Evolutionary conservation across 2,113 vertebrate genomes (phyloP), one percentile per base, ranked within the genome.

Genomic region (Sialia sialis): DNA sequence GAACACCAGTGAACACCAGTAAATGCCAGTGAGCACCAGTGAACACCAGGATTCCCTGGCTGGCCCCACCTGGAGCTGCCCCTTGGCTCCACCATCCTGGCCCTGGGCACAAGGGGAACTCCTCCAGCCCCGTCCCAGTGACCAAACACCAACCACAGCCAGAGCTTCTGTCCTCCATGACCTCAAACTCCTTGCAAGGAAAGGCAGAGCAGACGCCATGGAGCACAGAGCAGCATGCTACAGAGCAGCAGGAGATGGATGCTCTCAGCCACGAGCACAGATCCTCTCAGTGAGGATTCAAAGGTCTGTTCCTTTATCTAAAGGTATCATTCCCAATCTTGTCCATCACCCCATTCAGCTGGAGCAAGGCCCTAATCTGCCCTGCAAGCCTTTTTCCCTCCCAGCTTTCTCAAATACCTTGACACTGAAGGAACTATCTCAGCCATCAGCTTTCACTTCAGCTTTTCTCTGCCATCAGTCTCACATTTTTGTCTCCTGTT

Each of bases 201-300:
- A 84, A 4, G 3, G 18, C 46, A 46, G 7, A 6, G 46, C 34
- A 18, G 16, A 41, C n/a, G 39, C 23, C 11, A 6, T 1, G 2
- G 0, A 29, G 14, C 4, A 46, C 54, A 7, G 10, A 9, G 2
- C 0, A 3, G 0, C 2, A 4, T 41, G 54, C 2, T n/a, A 18
- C 0, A 29, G 51, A 66, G 25, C 2, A 4, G 51, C 38, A 56
- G 14, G 25, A 60, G 70, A 56, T 4, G 14, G 30, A 22, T 22
- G 19, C 11, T 76, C 79, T 27, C 63, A 76, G 2, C 13, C 46
- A 48, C 85, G 51, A 20, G 10, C 0, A 36, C 38, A 79, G 79
- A 9, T 3, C 11, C 46, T 60, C 69, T 21, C 4, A 1, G 32
- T 19, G 48, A 59, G 44, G 25, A 69, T 38, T 39, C 83, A 38